Percentiles rank a stretch among this genome's conserved stretches.
These are phyloP conservation scores for Sinodicranocentrus sp. DNA, from an alignment of 2,888 invertebrate species.

Conservation along the genomic window DNA sequence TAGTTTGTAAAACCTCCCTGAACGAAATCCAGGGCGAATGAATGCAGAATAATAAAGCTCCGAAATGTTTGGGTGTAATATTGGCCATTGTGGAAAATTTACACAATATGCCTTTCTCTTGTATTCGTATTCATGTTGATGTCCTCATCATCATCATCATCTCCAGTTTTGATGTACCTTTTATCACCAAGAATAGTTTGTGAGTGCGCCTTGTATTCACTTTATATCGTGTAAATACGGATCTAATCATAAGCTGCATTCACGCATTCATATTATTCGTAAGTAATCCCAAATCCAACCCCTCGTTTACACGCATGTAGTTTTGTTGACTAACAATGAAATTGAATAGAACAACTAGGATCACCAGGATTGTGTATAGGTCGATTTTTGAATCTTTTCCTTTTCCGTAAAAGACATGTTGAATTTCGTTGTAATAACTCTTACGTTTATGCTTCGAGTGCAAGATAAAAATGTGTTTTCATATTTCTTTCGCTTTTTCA, in stretches of 20 bases:
- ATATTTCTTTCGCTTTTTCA: too few relatives aligned
- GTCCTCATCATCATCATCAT: conserved; percentile 14
- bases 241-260: conserved; percentile 4
- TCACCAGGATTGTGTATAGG: background rate
- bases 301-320: conserved; percentile 36
- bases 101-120: conserved; percentile 38
- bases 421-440: too few relatives aligned
- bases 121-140: conserved; percentile 15
- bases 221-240: background rate
- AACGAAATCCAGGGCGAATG: conserved; percentile 2
- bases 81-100: conserved; percentile 33
- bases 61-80: conserved; percentile 20
- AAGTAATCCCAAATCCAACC: conserved; percentile 44
- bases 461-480: too few relatives aligned
- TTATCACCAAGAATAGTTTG: background rate
- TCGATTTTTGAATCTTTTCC: background rate
- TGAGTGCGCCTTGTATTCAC: conserved; percentile 5
- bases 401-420: too few relatives aligned
- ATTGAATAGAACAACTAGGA: background rate
- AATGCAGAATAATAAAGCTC: conserved; percentile 6
- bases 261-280: background rate
- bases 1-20: conserved; percentile 32
- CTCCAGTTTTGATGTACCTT: background rate
- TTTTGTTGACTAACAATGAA: conserved; percentile 21
- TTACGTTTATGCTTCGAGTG: too few relatives aligned